A percentile compares a stretch with the other conserved stretches of the same genome.
These are phyloP conservation scores for Sitta europaea DNA, from an alignment of 2,113 vertebrate species.

Conservation along the genomic window DNA sequence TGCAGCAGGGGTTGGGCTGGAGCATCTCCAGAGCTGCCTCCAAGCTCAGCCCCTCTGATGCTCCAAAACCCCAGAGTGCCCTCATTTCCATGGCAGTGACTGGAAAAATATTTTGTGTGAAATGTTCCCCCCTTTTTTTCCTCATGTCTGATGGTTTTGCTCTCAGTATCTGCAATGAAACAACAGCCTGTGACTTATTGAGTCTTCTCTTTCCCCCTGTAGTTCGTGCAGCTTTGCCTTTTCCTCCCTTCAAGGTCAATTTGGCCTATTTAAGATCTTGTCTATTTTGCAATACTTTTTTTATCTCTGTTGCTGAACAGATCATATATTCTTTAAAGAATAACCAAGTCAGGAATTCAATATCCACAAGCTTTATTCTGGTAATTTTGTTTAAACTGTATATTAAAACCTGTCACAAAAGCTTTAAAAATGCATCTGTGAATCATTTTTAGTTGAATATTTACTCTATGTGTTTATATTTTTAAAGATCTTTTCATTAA, in stretches of 20 bases:
- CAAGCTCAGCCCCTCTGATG: background rate
- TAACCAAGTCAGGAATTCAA: background rate
- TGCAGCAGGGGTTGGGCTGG: background rate
- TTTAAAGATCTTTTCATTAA: slow-evolving; percentile 32
- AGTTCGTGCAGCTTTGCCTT: background rate
- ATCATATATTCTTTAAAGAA: background rate
- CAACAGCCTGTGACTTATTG: background rate
- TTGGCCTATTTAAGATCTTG: background rate
- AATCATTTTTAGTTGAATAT: background rate
- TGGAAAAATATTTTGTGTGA: background rate
- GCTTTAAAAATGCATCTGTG: slow-evolving; percentile 31
- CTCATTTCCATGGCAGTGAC: background rate
- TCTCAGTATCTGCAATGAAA: background rate
- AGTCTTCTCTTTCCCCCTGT: background rate
- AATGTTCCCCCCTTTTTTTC: background rate
- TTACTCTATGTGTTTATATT: slow-evolving; percentile 2
- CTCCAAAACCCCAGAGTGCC: background rate
- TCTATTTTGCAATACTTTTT: background rate
- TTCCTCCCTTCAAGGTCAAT: background rate
- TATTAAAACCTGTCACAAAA: background rate
- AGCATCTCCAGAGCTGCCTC: background rate
- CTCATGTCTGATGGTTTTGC: background rate
- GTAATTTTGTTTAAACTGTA: slow-evolving; percentile 11
- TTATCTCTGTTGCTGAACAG: background rate
- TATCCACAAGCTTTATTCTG: background rate